Evolutionary conservation across 2,888 invertebrate species (phyloP).

Genomic region (Lypha dubia): DNA sequence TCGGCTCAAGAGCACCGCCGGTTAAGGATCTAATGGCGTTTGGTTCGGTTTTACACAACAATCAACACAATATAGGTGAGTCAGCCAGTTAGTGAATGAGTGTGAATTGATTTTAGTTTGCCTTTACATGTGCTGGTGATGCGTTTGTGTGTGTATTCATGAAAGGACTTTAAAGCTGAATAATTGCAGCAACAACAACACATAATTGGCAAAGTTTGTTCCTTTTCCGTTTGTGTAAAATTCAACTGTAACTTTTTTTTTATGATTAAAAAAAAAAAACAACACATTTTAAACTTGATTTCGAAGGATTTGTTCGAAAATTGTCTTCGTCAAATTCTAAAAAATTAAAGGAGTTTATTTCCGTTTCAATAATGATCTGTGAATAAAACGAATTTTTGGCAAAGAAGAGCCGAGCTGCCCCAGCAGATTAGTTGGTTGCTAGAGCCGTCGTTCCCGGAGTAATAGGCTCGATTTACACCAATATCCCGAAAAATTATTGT

Average conservation of each 20-base stretch:
- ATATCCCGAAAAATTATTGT: no score
- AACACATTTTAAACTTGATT: conserved; percentile 50
- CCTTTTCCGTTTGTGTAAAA: neutral
- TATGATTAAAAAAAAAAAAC: neutral
- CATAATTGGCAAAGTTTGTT: conserved; percentile 37
- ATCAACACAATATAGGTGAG: conserved; percentile 84
- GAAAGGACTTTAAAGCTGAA: neutral
- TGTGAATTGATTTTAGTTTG: neutral
- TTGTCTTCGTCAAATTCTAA: neutral
- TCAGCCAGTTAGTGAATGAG: neutral
- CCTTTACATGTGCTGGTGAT: neutral
- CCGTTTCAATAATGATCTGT: neutral
- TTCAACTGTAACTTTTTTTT: neutral
- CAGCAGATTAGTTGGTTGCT: no score
- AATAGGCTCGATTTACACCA: no score
- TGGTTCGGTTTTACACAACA: conserved; percentile 83
- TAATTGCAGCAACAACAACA: conserved; percentile 4
- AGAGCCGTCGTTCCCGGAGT: no score
- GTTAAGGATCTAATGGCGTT: conserved; percentile 84
- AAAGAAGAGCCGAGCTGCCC: no score
- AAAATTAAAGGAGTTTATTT: neutral
- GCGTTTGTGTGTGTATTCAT: neutral
- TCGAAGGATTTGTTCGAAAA: neutral
- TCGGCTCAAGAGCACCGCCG: conserved; percentile 83
- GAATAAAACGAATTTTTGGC: neutral